Evolutionary conservation across 2,113 vertebrate genomes (phyloP).

Genomic region (Zosterops pallidus): DNA sequence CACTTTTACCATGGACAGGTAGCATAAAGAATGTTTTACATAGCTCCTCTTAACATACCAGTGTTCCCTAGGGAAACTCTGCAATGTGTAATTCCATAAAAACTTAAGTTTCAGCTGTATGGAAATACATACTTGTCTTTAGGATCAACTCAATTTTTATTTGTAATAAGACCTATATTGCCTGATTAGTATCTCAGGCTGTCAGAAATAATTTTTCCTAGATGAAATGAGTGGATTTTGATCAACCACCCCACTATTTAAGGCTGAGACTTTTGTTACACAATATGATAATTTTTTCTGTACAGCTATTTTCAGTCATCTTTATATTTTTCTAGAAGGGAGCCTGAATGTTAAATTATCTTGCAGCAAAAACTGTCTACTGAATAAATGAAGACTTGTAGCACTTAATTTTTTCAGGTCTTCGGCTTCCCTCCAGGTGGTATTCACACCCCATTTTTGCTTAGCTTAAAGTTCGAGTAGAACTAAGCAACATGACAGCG

Average conservation of each 20-base stretch:
- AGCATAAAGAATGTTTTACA: background rate
- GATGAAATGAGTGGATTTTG: background rate
- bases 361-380: background rate
- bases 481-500: background rate
- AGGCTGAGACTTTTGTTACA: background rate
- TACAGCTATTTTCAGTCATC: background rate
- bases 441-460: background rate
- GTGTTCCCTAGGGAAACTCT: background rate
- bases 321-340: background rate
- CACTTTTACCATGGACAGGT: background rate
- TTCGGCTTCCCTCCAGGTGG: background rate
- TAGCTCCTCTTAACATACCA: background rate
- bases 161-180: background rate
- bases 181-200: background rate
- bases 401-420: background rate
- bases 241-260: background rate
- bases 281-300: background rate
- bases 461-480: background rate
- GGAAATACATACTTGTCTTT: background rate
- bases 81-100: background rate
- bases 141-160: background rate
- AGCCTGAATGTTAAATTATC: background rate
- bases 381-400: background rate
- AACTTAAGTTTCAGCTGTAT: background rate
- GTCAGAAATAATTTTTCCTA: background rate